phyloP scores from a whole-genome alignment of 2,113 vertebrate genomes.

The Myiozetetes cayanensis region DNA sequence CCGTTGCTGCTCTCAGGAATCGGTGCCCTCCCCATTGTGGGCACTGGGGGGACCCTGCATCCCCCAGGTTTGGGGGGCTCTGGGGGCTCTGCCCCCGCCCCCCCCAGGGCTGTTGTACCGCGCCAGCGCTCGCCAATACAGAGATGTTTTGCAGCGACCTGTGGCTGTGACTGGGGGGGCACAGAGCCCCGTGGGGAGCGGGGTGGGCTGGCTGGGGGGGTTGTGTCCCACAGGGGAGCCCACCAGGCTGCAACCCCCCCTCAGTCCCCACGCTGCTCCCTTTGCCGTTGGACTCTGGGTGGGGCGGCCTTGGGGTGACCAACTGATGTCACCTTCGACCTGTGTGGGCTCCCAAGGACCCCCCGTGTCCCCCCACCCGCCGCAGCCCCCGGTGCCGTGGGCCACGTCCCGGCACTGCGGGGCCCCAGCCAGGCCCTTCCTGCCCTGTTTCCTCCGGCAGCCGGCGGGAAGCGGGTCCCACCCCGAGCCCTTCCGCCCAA shows the following conservation, averaged over 20 bases:
- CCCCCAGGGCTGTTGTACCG: background rate
- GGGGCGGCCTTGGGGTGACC: background rate
- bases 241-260: background rate
- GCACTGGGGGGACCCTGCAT: background rate
- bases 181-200: background rate
- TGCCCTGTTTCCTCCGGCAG: constrained; percentile 51
- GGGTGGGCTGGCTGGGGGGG: no score
- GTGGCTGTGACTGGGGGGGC: background rate
- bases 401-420: background rate
- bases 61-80: background rate
- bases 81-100: background rate
- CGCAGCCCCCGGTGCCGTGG: background rate
- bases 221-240: background rate
- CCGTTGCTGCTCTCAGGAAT: background rate
- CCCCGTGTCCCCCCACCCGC: background rate
- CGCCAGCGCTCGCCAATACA: background rate
- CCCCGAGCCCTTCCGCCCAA: constrained; percentile 13
- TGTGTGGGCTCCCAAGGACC: background rate
- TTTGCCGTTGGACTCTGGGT: no score
- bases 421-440: constrained; percentile 39
- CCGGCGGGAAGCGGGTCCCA: constrained; percentile 23
- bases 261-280: rapidly evolving
- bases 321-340: rapidly evolving
- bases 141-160: background rate
- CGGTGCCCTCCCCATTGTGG: background rate